Conservation (phyloP, 2,113 vertebrate genomes). For the Anhinga anhinga region DNA sequence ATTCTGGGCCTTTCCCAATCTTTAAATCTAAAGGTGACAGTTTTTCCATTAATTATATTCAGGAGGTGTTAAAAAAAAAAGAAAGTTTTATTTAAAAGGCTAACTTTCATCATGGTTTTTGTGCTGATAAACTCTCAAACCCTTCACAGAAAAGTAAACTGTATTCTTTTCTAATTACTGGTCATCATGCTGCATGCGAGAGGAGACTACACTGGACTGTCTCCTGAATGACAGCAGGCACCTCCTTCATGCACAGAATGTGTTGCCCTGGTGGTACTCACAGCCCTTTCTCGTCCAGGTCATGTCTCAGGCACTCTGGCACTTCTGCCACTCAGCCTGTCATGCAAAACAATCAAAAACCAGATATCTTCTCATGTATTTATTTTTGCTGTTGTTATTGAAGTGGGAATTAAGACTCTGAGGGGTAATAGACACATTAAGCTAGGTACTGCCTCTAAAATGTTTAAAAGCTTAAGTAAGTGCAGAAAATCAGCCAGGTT, state of each 20-base stretch:
- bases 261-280: neutral
- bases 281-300: neutral
- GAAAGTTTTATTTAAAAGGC: neutral
- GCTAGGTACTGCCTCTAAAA: neutral
- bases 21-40: neutral
- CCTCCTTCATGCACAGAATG: neutral
- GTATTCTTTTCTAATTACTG: neutral
- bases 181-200: rapidly evolving
- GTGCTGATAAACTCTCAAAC: neutral
- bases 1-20: neutral
- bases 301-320: rapidly evolving
- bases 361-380: neutral
- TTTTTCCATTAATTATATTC: neutral
- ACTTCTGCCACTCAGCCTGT: neutral
- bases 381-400: neutral
- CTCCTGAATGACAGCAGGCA: neutral
- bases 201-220: neutral
- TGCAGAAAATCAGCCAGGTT: neutral
- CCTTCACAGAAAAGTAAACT: neutral
- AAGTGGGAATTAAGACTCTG: neutral
- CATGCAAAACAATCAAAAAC: neutral
- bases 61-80: neutral
- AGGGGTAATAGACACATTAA: neutral
- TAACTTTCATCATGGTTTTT: neutral
- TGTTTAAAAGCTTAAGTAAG: neutral